Evolutionary conservation across 2,888 invertebrate genomes (phyloP), one percentile per base, ranked within the genome.

Genomic region (Criorhina ranunculi): DNA sequence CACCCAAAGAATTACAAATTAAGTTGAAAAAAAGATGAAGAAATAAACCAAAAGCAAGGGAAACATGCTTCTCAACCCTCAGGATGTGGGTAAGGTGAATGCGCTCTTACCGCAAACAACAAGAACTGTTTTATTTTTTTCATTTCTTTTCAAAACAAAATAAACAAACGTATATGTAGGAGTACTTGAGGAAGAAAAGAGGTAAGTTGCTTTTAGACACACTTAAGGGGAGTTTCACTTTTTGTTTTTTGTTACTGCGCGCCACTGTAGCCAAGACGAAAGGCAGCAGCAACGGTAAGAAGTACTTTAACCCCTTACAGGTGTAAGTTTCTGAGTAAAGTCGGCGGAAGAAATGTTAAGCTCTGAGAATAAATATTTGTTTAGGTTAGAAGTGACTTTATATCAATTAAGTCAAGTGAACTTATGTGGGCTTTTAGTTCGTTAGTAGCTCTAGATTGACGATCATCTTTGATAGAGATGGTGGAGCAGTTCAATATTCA

Each of bases 1-100:
- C 60, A 77, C 53, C 44, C 37, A 66, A 77, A 60, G 82, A 82
- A 83, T 83, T 67, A 78, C 72, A 77, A 83, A 83, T 83, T 73
- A 78, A 44, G 66, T 67, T 7, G 40, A 53, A 64, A 29, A 12
- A 24, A 53, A 19, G n/a, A 53, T 46, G 19, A n/a, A 31, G 11
- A 33, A 33, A 12, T 1, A n/a, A 49, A 42, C 11, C 9, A 29
- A 59, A 55, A 42, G 15, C 24, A 49, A 40, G 12, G 49, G n/a
- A 12, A 40, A 44, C 57, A 24, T 55, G 37, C 15, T 12, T 42
- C 66, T 42, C 66, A 69, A 60, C 67, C 69, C 57, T 64, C 31
- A 19, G 64, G 83, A 44, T 62, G 55, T 53, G 35, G 33, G 40
- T 35, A 69, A 78, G 83, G 78, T 83, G 73, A 79, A 83, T 69